Conservation (phyloP, 2,888 invertebrate genomes). For the Embidobia sp. region DNA sequence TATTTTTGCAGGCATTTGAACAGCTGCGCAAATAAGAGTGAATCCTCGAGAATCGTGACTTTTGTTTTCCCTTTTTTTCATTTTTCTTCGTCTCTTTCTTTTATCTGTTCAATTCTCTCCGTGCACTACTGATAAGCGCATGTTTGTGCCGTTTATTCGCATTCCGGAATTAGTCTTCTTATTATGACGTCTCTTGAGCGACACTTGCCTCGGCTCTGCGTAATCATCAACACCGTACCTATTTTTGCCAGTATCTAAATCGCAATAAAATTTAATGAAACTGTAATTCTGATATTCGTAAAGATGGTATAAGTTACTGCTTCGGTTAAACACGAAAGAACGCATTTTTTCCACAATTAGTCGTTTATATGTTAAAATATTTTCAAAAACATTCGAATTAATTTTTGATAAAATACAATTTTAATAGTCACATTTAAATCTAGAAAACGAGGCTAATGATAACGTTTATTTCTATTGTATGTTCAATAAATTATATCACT, state of each 20-base stretch:
- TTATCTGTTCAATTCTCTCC: constrained; percentile 36
- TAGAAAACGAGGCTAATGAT: no score
- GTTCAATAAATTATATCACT: no score
- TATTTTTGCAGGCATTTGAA: constrained; percentile 55
- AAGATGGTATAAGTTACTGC: background rate
- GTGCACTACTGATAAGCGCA: constrained; percentile 57
- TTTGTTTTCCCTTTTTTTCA: constrained; percentile 32
- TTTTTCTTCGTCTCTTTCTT: constrained; percentile 14
- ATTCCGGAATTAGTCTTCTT: constrained; percentile 52
- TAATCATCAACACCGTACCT: constrained; percentile 10
- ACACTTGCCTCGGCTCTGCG: constrained; percentile 9
- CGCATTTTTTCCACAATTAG: no score
- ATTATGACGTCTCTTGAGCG: constrained; percentile 29
- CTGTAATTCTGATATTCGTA: background rate
- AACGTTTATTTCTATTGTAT: no score
- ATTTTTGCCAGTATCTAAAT: constrained; percentile 14
- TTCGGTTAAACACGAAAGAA: background rate
- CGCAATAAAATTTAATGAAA: constrained; percentile 7
- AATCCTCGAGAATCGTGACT: constrained; percentile 55
- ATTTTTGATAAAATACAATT: no score
- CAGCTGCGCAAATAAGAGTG: constrained; percentile 60
- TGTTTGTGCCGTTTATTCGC: constrained; percentile 47
- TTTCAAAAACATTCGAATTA: no score
- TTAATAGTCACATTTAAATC: no score
- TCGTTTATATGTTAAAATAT: no score